Evolutionary conservation across 1,140 invertebrate species (phyloP).

Genomic region (Anoplolepis gracilipes): DNA sequence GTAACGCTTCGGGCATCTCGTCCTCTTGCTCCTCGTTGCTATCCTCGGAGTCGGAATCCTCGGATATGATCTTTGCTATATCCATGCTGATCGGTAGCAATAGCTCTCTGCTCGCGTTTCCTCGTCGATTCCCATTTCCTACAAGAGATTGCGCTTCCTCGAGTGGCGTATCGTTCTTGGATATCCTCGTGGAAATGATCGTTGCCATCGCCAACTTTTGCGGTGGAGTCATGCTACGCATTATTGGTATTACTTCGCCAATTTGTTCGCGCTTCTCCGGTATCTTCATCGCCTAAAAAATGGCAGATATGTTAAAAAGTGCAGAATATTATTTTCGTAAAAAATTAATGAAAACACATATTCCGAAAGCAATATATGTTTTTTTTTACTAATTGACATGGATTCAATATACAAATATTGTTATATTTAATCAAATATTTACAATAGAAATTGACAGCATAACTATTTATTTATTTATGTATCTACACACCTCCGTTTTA

Average conservation of each 20-base stretch:
- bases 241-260: constrained; percentile 88
- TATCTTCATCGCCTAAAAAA: constrained; percentile 69
- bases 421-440: not conserved
- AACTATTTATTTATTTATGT: not conserved
- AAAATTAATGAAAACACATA: not conserved
- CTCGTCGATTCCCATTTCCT: constrained; percentile 82
- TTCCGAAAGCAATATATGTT: not conserved
- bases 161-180: constrained; percentile 79
- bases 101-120: constrained; percentile 86
- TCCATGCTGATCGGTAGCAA: constrained; percentile 89
- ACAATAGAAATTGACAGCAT: not conserved
- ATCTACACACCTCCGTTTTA: not conserved
- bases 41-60: constrained; percentile 76
- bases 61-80: constrained; percentile 87
- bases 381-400: not conserved
- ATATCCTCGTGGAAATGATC: constrained; percentile 88
- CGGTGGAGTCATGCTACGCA: constrained; percentile 87
- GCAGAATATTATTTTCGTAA: not conserved
- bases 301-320: no score
- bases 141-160: constrained; percentile 87
- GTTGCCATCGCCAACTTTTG: constrained; percentile 88
- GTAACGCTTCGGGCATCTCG: constrained; percentile 79
- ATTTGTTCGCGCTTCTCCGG: constrained; percentile 80
- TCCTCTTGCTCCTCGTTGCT: constrained; percentile 78
- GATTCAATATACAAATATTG: no score